phyloP scores from a whole-genome alignment of 2,888 invertebrate genomes.

The Byasa hedistus region DNA sequence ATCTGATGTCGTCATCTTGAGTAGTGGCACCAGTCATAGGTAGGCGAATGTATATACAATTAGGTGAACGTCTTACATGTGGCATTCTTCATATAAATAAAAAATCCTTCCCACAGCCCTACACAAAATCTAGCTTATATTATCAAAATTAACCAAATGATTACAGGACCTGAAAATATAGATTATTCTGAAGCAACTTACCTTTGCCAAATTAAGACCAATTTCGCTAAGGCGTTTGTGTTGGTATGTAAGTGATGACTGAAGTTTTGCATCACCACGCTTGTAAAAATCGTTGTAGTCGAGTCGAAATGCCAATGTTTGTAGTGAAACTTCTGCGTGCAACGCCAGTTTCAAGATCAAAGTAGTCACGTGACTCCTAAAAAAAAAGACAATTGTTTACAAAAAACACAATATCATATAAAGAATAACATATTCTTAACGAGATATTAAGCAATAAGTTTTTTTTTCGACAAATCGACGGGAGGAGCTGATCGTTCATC shows the following conservation, averaged over 20 bases:
- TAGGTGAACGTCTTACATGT: too few relatives aligned
- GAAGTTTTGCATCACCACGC: slow-evolving; percentile 87
- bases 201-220: slow-evolving; percentile 64
- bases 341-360: slow-evolving; percentile 91
- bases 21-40: too few relatives aligned
- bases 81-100: too few relatives aligned
- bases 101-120: too few relatives aligned
- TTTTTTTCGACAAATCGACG: too few relatives aligned
- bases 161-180: not conserved
- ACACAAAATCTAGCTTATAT: too few relatives aligned
- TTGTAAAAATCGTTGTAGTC: slow-evolving; percentile 98
- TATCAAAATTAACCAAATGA: too few relatives aligned
- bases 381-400: not conserved
- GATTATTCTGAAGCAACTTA: slow-evolving; percentile 32
- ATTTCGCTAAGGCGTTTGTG: slow-evolving; percentile 82
- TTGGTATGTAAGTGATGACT: slow-evolving; percentile 83
- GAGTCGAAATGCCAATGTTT: slow-evolving; percentile 93
- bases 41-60: too few relatives aligned
- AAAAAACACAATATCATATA: not conserved
- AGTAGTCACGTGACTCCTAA: slow-evolving; percentile 89
- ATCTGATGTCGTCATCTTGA: too few relatives aligned
- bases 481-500: too few relatives aligned
- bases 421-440: too few relatives aligned
- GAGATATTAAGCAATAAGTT: too few relatives aligned
- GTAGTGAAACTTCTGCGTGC: slow-evolving; percentile 91